Evolutionary conservation across 2,113 vertebrate species (phyloP), one percentile per base, ranked within the genome.

Genomic region (Nipponia nippon): DNA sequence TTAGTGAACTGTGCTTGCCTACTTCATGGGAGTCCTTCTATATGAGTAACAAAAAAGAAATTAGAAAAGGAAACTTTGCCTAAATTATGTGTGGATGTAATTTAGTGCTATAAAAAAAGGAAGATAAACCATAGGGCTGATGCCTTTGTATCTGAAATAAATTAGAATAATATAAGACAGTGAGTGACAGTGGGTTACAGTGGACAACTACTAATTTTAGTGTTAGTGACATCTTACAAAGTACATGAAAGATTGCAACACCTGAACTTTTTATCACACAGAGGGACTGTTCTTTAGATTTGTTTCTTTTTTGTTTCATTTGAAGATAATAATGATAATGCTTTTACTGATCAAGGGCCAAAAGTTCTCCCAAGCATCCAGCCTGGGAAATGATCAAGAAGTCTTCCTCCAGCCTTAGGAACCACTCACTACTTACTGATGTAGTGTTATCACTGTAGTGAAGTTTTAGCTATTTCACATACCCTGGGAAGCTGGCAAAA

Each of bases 31-130:
- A 81, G 17, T n/a, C 67, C 23, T 88, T 70, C 80, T 86, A 53
- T 91, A 53, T 63, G 92, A 77, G 91, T 73, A 97, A 92, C 22
- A 95, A 96, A 95, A 94, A 83, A 88, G 9, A 96, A 85, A 95
- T 76, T 79, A 32, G 87, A 95, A 95, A 92, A 34, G 42, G 50
- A 76, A 91, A 55, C 55, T 92, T 95, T 93, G 46, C 17, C 34
- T 80, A 93, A 94, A 66, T 93, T 87, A 66, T 89, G 90, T 95
- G 97, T 97, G 76, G 53, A 87, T 63, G 34, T 88, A 66, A 90
- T 92, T 87, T 87, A 96, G 53, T 13, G 22, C 23, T 10, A 72
- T 65, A 34, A 47, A 65, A 56, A 78, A 34, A 69, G 6, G 34
- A 90, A 66, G 46, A 84, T 3, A 81, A 70, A 67, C 7, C 13